Base-by-base conservation (phyloP, 2,888 invertebrate genomes). In the Halictus quadricinctus region DNA sequence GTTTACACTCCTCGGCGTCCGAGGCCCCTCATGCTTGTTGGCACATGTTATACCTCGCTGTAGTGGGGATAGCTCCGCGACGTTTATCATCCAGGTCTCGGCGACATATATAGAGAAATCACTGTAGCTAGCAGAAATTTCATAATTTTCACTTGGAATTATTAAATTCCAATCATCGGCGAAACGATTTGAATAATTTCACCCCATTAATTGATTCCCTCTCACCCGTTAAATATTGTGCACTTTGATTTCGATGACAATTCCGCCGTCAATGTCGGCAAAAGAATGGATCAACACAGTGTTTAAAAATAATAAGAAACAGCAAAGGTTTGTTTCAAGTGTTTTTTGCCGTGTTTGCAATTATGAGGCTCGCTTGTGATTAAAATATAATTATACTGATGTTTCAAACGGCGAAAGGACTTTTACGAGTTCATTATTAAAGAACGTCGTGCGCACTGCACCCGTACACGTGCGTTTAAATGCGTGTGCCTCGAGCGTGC, bases 301-400 rank as follows among this genome's bases (percentile, higher is more conserved):
- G 64, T 66, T 77, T 83, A 85, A 88, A 88, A 88, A 88, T 88
- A 88, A 88, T 88, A 85, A 86, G 82, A 60, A 29, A 54, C 54
- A 21, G 21, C 54, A 21, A 21, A 60, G 25, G 13, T 36, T 18
- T 36, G 66, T 66, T 66, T 66, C 8, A 66, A 29, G 66, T 66
- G 36, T 66, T 66, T 41, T 0, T 29, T 15, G 18, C 18, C 7
- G 48, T 29, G 50, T 29, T 50, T 36, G 21, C 72, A 50, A 50
- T 72, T 72, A 18, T 8, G 48, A 15, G 15, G 8, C 46, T n/a
- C 48, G 46, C 48, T 46, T 25, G 50, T 36, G 29, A 72, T 72
- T 72, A 72, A 72, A 72, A 29, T 72, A 25, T 72, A 72, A 72
- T 50, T 72, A 50, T 48, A 29, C 46, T 29, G 72, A 72, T 29